Conservation (phyloP, 2,797 vertebrate species). For the Pipistrellus kuhlii region DNA sequence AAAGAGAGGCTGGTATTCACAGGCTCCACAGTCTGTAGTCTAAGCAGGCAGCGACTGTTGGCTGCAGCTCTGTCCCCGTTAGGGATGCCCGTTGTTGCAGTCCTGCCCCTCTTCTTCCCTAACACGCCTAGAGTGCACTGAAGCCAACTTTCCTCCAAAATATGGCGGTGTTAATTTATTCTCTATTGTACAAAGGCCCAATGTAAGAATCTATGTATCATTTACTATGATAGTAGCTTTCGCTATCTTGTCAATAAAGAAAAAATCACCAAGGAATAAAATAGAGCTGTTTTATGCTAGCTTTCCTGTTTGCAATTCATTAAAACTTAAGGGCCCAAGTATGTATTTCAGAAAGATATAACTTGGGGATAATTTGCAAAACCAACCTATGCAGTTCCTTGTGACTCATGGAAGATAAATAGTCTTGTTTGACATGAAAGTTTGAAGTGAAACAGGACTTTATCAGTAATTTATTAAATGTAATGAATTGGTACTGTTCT, state of each 20-base stretch:
- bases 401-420: neutral
- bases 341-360: neutral
- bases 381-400: neutral
- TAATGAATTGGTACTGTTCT: neutral
- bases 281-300: neutral
- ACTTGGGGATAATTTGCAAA: neutral
- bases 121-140: neutral
- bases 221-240: neutral
- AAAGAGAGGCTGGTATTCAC: neutral
- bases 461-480: neutral
- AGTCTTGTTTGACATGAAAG: neutral
- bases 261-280: neutral
- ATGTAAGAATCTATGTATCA: neutral
- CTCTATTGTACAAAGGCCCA: neutral
- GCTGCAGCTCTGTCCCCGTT: neutral
- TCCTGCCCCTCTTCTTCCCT: neutral
- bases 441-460: neutral
- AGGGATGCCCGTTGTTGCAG: neutral
- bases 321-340: neutral
- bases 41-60: accelerated
- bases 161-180: neutral
- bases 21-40: neutral
- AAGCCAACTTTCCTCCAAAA: neutral
- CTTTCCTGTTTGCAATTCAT: neutral
- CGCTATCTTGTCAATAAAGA: neutral